These are phyloP conservation scores for Drosophila leontia DNA, from an alignment of 1,140 invertebrate species.

Conservation along the genomic window DNA sequence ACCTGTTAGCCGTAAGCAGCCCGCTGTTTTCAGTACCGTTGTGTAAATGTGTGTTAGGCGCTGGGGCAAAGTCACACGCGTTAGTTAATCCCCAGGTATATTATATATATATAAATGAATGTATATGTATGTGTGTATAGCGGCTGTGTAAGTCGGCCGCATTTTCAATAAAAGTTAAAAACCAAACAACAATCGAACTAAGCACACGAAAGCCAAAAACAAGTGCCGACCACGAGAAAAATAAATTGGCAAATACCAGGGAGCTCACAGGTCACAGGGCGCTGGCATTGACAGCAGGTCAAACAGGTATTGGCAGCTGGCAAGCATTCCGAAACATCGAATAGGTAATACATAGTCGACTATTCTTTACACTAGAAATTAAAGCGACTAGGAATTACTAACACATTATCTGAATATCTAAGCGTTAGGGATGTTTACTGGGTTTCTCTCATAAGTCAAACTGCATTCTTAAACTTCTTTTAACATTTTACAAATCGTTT, in stretches of 20 bases:
- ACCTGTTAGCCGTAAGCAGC: constrained; percentile 42
- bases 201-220: constrained; percentile 46
- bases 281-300: constrained; percentile 19
- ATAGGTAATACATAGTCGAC: neutral
- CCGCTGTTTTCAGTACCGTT: constrained; percentile 45
- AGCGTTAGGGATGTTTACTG: no score
- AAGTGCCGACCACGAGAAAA: constrained; percentile 64
- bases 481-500: no score
- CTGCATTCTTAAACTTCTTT: neutral
- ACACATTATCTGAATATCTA: neutral
- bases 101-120: constrained; percentile 34
- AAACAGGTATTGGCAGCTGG: constrained; percentile 6
- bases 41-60: constrained; percentile 46
- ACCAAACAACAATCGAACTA: constrained; percentile 28
- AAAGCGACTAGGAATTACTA: neutral
- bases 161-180: constrained; percentile 71
- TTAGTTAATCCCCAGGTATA: constrained; percentile 30
- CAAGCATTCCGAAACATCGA: constrained; percentile 12
- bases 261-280: constrained; percentile 7
- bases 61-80: constrained; percentile 26
- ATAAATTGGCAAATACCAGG: constrained; percentile 47
- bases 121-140: constrained; percentile 57
- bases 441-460: neutral
- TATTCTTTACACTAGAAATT: neutral
- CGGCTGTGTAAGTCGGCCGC: constrained; percentile 59